These are phyloP conservation scores for Habroteleia sp. DNA, from an alignment of 2,888 invertebrate species.

Conservation along the genomic window DNA sequence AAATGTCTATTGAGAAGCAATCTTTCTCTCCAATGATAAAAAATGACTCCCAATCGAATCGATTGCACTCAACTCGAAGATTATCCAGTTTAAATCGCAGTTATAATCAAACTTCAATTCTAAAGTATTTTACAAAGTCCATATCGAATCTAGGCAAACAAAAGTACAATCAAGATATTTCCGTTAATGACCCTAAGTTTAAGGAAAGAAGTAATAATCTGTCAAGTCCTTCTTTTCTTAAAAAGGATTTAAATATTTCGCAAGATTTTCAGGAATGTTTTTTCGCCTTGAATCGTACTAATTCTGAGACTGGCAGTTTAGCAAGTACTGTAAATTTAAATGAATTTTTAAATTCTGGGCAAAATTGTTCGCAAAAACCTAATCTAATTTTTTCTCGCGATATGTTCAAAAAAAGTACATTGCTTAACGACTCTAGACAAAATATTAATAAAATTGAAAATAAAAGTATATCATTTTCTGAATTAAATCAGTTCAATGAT, in stretches of 20 bases:
- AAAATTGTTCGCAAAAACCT: background rate
- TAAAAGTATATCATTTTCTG: background rate
- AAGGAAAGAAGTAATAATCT: too few relatives aligned
- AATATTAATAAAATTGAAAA: background rate
- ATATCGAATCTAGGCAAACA: constrained; percentile 2
- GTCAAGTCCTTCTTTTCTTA: too few relatives aligned
- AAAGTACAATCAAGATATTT: background rate
- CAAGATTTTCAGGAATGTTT: constrained; percentile 6
- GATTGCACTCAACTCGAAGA: background rate
- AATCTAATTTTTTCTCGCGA: constrained; percentile 20
- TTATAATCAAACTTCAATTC: constrained; percentile 9
- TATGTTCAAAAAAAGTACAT: constrained; percentile 5
- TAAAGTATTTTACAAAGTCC: constrained; percentile 4
- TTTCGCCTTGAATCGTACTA: background rate
- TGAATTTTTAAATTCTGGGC: background rate
- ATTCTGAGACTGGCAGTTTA: constrained; percentile 4
- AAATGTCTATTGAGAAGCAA: background rate
- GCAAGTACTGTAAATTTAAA: constrained; percentile 3
- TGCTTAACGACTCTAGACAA: constrained; percentile 1
- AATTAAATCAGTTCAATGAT: background rate
- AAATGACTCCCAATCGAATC: too few relatives aligned
- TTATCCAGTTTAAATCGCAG: background rate
- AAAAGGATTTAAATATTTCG: background rate
- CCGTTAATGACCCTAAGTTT: background rate
- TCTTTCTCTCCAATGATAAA: background rate